These are phyloP conservation scores for Palythoa caribaeorum DNA, from an alignment of 92 coral and sea anemone species.

Conservation along the genomic window DNA sequence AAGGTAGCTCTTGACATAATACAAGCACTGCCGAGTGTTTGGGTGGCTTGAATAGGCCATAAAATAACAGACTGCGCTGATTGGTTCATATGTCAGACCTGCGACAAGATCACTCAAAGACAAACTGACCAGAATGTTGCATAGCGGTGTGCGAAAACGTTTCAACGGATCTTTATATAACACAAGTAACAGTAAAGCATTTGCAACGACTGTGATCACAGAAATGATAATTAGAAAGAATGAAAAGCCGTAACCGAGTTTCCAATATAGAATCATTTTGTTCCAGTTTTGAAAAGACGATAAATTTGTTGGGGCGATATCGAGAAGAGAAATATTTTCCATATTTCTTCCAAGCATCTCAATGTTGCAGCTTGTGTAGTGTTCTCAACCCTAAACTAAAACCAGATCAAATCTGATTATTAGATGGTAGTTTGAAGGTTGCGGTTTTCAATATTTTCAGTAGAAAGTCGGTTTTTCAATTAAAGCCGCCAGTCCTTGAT, in stretches of 20 bases:
- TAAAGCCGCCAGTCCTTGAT: too few relatives aligned
- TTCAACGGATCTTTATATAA: slow-evolving; percentile 32
- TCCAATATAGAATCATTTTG: neutral
- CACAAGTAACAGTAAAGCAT: slow-evolving; percentile 21
- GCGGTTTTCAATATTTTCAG: too few relatives aligned
- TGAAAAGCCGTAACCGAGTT: slow-evolving; percentile 24
- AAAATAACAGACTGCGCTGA: slow-evolving; percentile 25
- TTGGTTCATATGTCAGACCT: slow-evolving; percentile 22
- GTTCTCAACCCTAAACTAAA: too few relatives aligned
- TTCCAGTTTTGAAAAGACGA: neutral
- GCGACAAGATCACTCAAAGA: slow-evolving; percentile 11
- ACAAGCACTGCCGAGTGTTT: neutral
- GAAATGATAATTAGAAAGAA: slow-evolving; percentile 11
- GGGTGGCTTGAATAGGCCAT: neutral
- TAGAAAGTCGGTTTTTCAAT: too few relatives aligned
- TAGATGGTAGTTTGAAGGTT: too few relatives aligned
- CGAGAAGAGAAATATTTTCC: slow-evolving; percentile 1
- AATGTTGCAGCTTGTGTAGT: neutral
- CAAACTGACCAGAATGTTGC: slow-evolving; percentile 27
- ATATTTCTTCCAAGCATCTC: neutral
- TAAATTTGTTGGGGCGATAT: neutral
- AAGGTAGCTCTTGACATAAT: slow-evolving; percentile 3
- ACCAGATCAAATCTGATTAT: too few relatives aligned
- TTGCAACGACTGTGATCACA: slow-evolving; percentile 7
- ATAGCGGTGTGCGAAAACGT: slow-evolving; percentile 26